These are phyloP conservation scores for Pachyuromys duprasi DNA, from an alignment of 2,797 vertebrate genomes.

Conservation along the genomic window DNA sequence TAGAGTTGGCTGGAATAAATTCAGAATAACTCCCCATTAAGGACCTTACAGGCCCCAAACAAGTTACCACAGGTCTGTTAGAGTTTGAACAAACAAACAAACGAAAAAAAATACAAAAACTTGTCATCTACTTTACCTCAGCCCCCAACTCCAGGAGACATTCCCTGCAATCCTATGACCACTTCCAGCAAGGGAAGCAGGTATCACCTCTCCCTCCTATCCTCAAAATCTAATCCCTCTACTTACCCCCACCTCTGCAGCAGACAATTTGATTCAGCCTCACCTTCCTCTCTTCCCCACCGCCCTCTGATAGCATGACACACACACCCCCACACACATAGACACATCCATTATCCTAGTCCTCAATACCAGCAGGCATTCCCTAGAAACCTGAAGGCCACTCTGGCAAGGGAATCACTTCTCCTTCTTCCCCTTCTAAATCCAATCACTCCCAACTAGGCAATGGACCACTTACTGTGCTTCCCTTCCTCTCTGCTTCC, in stretches of 20 bases:
- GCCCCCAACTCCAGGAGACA: not conserved
- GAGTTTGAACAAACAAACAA: not conserved
- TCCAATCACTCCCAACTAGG: not conserved
- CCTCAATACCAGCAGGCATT: not conserved
- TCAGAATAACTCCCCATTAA: not conserved
- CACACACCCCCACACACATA: not conserved
- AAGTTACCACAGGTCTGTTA: not conserved
- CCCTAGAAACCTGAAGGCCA: not conserved
- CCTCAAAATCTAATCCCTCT: not conserved
- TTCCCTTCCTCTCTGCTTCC: no score
- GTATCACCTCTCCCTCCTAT: not conserved
- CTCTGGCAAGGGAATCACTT: not conserved
- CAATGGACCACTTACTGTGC: no score
- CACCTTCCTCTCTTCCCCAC: not conserved
- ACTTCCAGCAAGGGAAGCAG: not conserved
- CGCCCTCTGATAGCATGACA: not conserved
- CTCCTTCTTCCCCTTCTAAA: not conserved
- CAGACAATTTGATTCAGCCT: not conserved
- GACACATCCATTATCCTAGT: not conserved
- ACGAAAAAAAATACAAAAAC: not conserved
- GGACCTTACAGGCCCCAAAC: not conserved
- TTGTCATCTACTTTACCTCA: not conserved
- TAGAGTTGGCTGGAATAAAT: not conserved
- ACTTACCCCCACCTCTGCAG: not conserved
- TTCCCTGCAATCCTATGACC: not conserved